Evolutionary conservation across 2,113 vertebrate genomes (phyloP).

Genomic region (Alethe diademata): DNA sequence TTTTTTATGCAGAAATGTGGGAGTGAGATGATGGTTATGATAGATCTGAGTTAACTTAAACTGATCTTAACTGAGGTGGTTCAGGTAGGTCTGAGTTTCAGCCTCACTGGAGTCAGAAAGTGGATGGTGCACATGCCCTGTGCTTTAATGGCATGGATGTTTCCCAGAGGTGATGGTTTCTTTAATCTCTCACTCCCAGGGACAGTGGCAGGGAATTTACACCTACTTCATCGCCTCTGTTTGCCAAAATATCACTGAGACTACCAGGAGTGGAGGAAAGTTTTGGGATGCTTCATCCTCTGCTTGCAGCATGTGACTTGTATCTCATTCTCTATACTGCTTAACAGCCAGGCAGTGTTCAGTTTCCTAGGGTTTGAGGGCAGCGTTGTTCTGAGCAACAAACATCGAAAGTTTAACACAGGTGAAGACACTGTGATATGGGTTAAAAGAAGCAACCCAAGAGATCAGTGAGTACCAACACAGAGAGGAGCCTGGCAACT

Average conservation of each 20-base stretch:
- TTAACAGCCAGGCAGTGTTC: background rate
- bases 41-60: background rate
- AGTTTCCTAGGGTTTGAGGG: background rate
- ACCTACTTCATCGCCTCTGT: background rate
- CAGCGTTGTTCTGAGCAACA: background rate
- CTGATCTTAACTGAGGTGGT: background rate
- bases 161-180: background rate
- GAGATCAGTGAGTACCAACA: background rate
- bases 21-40: background rate
- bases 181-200: background rate
- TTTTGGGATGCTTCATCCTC: background rate
- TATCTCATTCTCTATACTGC: background rate
- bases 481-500: background rate
- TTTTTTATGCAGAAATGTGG: background rate
- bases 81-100: background rate
- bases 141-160: background rate
- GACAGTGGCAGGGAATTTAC: background rate
- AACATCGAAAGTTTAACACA: background rate
- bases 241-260: background rate
- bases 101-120: background rate
- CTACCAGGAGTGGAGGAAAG: background rate
- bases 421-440: background rate
- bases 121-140: rapidly evolving
- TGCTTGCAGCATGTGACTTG: background rate
- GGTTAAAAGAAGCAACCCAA: background rate